Evolutionary conservation across 2,888 invertebrate species (phyloP).

Genomic region (Scrobipalpa atriplicella): DNA sequence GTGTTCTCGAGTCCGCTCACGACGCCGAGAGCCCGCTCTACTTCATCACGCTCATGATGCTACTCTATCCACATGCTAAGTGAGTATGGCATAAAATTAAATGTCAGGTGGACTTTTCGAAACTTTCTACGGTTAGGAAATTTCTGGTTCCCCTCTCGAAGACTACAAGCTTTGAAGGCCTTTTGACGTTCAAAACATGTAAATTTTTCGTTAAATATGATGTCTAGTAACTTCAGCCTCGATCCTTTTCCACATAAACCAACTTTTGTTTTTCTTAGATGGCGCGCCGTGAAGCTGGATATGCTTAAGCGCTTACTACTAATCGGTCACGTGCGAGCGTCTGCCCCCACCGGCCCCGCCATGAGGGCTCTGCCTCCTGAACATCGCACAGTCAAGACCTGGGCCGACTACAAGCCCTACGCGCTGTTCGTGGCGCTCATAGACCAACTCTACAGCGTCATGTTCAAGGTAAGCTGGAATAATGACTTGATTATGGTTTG

Average conservation of each 20-base stretch:
- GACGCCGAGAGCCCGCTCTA: slow-evolving; percentile 97
- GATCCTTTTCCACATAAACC: too few relatives aligned
- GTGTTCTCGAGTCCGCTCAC: slow-evolving; percentile 91
- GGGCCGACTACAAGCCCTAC: slow-evolving; percentile 35
- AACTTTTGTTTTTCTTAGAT: slow-evolving; percentile 69
- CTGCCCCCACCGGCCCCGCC: slow-evolving; percentile 86
- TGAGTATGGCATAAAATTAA: slow-evolving; percentile 42
- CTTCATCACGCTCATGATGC: slow-evolving; percentile 90
- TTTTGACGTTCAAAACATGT: too few relatives aligned
- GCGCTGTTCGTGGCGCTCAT: background rate
- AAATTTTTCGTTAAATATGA: too few relatives aligned
- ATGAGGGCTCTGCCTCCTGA: slow-evolving; percentile 79
- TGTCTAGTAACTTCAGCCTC: too few relatives aligned
- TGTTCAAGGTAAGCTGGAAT: slow-evolving; percentile 72
- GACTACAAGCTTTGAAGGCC: too few relatives aligned
- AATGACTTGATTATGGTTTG: too few relatives aligned
- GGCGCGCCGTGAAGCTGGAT: slow-evolving; percentile 87
- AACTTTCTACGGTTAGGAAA: too few relatives aligned
- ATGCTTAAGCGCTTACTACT: slow-evolving; percentile 90
- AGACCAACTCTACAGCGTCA: slow-evolving; percentile 5
- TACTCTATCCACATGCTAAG: slow-evolving; percentile 88
- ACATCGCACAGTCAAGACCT: slow-evolving; percentile 70
- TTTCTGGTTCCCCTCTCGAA: too few relatives aligned
- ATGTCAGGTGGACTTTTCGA: too few relatives aligned
- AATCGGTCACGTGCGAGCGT: slow-evolving; percentile 88